Conservation (phyloP, 2,797 vertebrate genomes). For the Mus caroli region DNA sequence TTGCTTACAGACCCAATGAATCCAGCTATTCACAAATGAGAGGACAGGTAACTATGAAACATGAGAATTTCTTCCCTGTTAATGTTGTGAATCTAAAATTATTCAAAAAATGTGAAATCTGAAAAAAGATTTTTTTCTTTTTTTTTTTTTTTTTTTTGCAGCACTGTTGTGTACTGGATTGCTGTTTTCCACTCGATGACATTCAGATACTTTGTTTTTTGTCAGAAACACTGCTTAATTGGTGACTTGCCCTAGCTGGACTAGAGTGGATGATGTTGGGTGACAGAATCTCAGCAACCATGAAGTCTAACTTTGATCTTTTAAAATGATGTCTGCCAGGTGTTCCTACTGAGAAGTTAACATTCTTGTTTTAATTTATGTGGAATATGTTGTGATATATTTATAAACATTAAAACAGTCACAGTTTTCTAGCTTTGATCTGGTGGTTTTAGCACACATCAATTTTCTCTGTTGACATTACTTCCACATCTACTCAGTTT, state of each 20-base stretch:
- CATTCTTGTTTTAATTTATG: constrained; percentile 25
- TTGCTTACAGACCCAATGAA: background rate
- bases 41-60: background rate
- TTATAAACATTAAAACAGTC: constrained; percentile 25
- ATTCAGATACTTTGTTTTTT: background rate
- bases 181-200: background rate
- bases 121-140: no score
- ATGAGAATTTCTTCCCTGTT: background rate
- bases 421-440: background rate
- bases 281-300: background rate
- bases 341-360: background rate
- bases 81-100: background rate
- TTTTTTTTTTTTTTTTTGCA: background rate
- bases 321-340: background rate
- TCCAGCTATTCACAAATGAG: background rate
- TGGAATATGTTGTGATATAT: background rate
- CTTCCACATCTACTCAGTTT: background rate
- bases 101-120: background rate
- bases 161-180: background rate
- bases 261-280: background rate
- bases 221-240: background rate
- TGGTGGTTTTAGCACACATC: background rate
- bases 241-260: background rate
- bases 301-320: constrained; percentile 28
- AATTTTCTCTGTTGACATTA: background rate